These are phyloP conservation scores for Neomorphus geoffroyi DNA, from an alignment of 2,797 vertebrate species.

Conservation along the genomic window DNA sequence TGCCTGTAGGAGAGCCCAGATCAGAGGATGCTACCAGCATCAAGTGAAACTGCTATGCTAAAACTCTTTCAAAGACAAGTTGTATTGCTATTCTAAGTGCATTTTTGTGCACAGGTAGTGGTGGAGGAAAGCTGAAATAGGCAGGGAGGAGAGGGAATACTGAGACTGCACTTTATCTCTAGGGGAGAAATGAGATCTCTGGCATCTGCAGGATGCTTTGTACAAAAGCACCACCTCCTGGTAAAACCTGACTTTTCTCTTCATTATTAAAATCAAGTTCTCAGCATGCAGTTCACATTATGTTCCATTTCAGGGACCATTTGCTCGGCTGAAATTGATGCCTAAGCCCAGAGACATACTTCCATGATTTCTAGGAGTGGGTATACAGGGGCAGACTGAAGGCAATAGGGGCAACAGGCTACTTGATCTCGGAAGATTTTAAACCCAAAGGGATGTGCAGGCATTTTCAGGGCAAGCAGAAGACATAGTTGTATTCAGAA, in stretches of 20 bases:
- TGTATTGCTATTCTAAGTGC: neutral
- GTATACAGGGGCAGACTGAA: neutral
- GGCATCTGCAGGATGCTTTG: conserved; percentile 60
- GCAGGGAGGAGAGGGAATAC: neutral
- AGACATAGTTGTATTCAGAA: neutral
- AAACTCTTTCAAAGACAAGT: neutral
- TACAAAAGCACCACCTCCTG: conserved; percentile 81
- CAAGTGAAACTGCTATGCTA: neutral
- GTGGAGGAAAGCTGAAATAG: neutral
- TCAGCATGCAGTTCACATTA: neutral
- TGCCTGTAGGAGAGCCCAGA: neutral
- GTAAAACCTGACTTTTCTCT: conserved; percentile 48
- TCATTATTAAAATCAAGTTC: neutral
- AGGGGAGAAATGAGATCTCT: conserved; percentile 14
- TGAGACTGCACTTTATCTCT: neutral
- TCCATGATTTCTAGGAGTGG: neutral
- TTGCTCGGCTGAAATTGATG: neutral
- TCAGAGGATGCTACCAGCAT: neutral
- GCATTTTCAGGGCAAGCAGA: neutral
- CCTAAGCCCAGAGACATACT: neutral
- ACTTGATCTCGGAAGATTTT: neutral
- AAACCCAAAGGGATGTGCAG: neutral
- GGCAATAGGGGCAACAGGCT: neutral
- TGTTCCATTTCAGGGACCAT: neutral
- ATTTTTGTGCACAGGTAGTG: neutral